Evolutionary conservation across 2,113 vertebrate genomes (phyloP).

Genomic region (Hipposideros armiger): DNA sequence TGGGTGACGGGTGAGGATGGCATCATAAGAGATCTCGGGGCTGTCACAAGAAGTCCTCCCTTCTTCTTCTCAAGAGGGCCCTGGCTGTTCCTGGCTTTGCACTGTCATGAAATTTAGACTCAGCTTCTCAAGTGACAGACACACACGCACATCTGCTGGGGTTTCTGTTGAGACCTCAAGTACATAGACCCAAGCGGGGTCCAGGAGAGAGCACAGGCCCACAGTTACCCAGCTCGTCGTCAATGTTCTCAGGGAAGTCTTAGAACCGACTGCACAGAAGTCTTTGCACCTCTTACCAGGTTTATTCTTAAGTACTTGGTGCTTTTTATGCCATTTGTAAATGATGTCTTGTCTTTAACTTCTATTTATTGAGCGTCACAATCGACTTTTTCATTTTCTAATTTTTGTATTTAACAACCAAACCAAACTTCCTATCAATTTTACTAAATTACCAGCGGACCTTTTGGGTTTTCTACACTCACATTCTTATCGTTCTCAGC

Average conservation of each 20-base stretch:
- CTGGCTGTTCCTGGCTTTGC: not conserved
- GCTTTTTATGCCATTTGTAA: not conserved
- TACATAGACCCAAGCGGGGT: too few species aligned
- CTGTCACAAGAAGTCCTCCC: not conserved
- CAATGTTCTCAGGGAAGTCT: too few species aligned
- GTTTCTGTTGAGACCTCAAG: too few species aligned
- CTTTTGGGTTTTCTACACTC: not conserved
- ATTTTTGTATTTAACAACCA: not conserved
- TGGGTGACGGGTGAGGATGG: too few species aligned
- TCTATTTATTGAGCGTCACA: not conserved
- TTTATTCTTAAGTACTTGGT: not conserved
- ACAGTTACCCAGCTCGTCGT: not conserved
- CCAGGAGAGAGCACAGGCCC: not conserved
- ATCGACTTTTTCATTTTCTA: not conserved
- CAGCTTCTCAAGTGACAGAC: not conserved
- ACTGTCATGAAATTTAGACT: not conserved
- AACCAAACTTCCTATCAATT: not conserved
- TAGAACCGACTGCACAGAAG: not conserved
- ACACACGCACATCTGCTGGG: too few species aligned
- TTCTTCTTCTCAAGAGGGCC: not conserved
- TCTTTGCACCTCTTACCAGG: not conserved
- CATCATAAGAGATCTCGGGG: too few species aligned
- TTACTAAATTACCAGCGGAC: too few species aligned
- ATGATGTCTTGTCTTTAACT: not conserved
- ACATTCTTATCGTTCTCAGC: fast-evolving